Evolutionary conservation across 2,888 invertebrate genomes (phyloP).

Genomic region (Eremobia ochroleuca): DNA sequence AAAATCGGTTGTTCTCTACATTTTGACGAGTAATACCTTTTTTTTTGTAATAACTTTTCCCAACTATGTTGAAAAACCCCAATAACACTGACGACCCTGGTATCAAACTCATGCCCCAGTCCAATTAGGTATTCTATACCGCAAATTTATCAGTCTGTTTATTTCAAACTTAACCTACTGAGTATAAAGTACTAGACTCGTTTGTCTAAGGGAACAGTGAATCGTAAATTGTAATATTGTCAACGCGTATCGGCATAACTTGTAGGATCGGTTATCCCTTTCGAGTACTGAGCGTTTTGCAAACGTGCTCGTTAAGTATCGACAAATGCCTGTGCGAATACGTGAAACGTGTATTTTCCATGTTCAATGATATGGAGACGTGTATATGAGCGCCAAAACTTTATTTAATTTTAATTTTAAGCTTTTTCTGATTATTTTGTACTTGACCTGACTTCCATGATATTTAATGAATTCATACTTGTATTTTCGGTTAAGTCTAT

Average conservation of each 20-base stretch:
- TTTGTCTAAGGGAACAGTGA: constrained; percentile 29
- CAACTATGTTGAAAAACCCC: too few relatives aligned
- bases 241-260: constrained; percentile 22
- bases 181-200: not conserved
- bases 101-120: not conserved
- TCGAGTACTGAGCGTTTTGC: constrained; percentile 25
- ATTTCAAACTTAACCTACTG: not conserved
- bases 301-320: constrained; percentile 17
- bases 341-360: not conserved
- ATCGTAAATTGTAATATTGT: constrained; percentile 47
- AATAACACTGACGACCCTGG: not conserved
- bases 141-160: not conserved
- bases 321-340: constrained; percentile 6
- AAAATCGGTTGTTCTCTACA: too few relatives aligned
- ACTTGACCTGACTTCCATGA: too few relatives aligned
- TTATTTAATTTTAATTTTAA: too few relatives aligned
- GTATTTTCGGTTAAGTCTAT: too few relatives aligned
- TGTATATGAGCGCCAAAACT: too few relatives aligned
- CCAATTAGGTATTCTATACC: not conserved
- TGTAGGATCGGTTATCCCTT: constrained; percentile 19
- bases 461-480: too few relatives aligned
- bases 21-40: too few relatives aligned
- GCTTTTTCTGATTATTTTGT: too few relatives aligned
- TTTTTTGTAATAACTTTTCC: too few relatives aligned
- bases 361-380: not conserved